Evolutionary conservation across 2,113 vertebrate species (phyloP).

Genomic region (Natator depressus): DNA sequence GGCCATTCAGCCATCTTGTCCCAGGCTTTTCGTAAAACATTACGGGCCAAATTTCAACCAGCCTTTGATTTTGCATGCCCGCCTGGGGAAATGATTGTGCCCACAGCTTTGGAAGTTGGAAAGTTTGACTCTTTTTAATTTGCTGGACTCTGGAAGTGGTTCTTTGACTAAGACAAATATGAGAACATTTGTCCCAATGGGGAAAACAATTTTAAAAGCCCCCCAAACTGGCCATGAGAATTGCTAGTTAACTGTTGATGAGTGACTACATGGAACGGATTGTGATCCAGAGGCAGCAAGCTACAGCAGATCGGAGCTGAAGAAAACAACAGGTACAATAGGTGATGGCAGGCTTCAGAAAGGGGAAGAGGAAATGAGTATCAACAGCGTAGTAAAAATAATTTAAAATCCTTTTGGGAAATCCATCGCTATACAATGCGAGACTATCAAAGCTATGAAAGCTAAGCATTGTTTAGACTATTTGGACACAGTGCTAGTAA

Average conservation of each 20-base stretch:
- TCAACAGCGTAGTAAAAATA: background rate
- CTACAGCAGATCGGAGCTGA: background rate
- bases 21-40: background rate
- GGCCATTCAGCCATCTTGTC: background rate
- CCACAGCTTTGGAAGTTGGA: background rate
- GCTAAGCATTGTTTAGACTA: slow-evolving; percentile 29
- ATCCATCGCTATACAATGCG: accelerated
- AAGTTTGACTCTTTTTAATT: accelerated
- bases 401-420: slow-evolving; percentile 32
- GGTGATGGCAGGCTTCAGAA: background rate
- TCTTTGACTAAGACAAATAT: background rate
- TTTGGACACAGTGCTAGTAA: slow-evolving; percentile 34
- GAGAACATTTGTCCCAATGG: background rate
- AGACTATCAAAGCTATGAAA: slow-evolving; percentile 25
- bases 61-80: background rate
- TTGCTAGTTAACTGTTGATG: background rate
- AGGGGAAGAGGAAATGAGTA: background rate
- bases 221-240: background rate
- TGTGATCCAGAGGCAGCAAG: background rate
- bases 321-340: background rate
- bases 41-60: background rate
- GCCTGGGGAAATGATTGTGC: background rate
- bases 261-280: background rate
- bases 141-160: background rate
- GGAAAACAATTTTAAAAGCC: background rate